These are phyloP conservation scores for Tenthredo amoena DNA, from an alignment of 2,888 invertebrate species.

Conservation along the genomic window DNA sequence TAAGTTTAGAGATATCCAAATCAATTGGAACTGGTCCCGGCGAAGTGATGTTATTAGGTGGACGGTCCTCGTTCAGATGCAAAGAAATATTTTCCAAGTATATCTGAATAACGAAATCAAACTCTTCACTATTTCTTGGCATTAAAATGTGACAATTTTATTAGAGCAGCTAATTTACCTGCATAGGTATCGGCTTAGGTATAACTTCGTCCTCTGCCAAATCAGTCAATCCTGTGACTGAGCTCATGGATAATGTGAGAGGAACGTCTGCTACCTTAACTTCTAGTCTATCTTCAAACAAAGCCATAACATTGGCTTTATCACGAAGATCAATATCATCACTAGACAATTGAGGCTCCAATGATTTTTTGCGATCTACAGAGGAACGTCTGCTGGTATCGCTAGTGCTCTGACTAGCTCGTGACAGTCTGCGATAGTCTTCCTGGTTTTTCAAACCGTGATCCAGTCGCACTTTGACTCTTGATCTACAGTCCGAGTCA, in stretches of 20 bases:
- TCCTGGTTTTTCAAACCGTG: slow-evolving; percentile 79
- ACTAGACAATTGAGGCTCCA: slow-evolving; percentile 72
- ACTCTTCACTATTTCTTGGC: background rate
- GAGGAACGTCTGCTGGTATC: slow-evolving; percentile 65
- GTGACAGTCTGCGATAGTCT: slow-evolving; percentile 67
- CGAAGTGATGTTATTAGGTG: slow-evolving; percentile 88
- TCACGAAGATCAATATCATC: slow-evolving; percentile 76
- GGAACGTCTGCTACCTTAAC: slow-evolving; percentile 84
- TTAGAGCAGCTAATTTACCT: slow-evolving; percentile 79
- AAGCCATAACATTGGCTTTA: slow-evolving; percentile 76
- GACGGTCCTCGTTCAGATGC: slow-evolving; percentile 91
- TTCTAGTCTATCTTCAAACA: slow-evolving; percentile 81
- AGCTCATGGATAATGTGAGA: slow-evolving; percentile 89
- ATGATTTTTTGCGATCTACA: slow-evolving; percentile 59
- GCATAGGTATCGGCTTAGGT: slow-evolving; percentile 89
- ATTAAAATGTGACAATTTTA: slow-evolving; percentile 4
- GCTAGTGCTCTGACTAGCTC: slow-evolving; percentile 65
- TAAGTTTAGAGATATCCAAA: slow-evolving; percentile 85
- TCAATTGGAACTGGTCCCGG: slow-evolving; percentile 91
- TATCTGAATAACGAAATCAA: slow-evolving; percentile 79
- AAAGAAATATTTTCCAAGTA: slow-evolving; percentile 87
- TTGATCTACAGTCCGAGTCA: slow-evolving; percentile 79
- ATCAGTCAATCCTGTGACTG: slow-evolving; percentile 89
- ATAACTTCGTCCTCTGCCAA: slow-evolving; percentile 93
- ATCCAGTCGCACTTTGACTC: slow-evolving; percentile 83